These are phyloP conservation scores for Philopedon plagiatum DNA, from an alignment of 2,888 invertebrate species.

Conservation along the genomic window DNA sequence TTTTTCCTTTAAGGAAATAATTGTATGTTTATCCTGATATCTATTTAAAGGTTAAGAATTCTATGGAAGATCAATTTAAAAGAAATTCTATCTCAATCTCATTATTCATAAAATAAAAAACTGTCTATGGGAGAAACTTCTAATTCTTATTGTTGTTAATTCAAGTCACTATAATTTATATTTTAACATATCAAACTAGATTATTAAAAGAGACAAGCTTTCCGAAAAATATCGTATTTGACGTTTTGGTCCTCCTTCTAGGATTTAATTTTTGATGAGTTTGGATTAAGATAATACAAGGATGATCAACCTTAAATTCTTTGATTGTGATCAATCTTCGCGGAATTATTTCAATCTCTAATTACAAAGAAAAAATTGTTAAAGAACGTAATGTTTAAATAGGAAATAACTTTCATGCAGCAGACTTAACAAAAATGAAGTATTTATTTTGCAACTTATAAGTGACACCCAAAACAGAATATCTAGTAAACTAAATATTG, in stretches of 20 bases:
- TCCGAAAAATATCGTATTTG: constrained; percentile 30
- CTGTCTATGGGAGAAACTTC: no score
- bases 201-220: constrained; percentile 12
- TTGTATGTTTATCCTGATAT: no score
- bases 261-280: constrained; percentile 17
- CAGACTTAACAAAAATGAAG: neutral
- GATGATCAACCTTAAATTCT: constrained; percentile 48
- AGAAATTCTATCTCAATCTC: neutral
- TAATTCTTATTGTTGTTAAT: neutral
- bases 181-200: neutral
- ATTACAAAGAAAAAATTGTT: neutral
- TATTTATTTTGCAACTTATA: no score
- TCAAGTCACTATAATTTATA: neutral
- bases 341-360: constrained; percentile 3
- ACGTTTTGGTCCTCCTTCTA: constrained; percentile 11
- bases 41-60: no score
- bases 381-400: neutral
- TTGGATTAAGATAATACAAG: constrained; percentile 39
- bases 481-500: no score
- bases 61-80: no score
- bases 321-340: constrained; percentile 7
- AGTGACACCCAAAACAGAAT: no score
- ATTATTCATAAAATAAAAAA: no score
- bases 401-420: neutral
- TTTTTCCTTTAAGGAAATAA: no score